phyloP scores from a whole-genome alignment of 2,113 vertebrate genomes.

The Anarrhichthys ocellatus region DNA sequence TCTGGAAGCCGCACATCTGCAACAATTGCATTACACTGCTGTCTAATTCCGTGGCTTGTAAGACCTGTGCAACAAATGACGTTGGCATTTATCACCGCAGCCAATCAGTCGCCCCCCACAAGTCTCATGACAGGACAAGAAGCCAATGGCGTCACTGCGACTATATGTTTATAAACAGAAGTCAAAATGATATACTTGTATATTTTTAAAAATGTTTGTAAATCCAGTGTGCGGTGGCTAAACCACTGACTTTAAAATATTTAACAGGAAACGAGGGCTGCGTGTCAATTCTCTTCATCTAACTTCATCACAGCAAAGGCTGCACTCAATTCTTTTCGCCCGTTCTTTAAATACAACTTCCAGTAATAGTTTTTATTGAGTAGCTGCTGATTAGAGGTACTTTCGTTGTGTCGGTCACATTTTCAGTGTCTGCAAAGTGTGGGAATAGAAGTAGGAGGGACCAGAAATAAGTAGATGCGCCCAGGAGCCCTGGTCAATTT shows the following conservation, averaged over 20 bases:
- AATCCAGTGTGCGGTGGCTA: not conserved
- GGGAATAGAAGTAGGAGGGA: constrained; percentile 56
- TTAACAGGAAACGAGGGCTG: not conserved
- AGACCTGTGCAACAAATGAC: constrained; percentile 80
- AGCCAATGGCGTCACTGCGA: constrained; percentile 51
- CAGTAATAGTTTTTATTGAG: not conserved
- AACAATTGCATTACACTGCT: constrained; percentile 17
- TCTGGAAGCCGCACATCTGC: not conserved
- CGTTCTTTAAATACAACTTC: not conserved
- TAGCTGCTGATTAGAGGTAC: not conserved
- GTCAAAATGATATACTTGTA: not conserved
- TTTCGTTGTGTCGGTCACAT: constrained; percentile 12
- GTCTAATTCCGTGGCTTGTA: constrained; percentile 11
- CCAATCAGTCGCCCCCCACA: constrained; percentile 60
- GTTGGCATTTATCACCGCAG: constrained; percentile 53
- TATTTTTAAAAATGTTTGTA: not conserved
- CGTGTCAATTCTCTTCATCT: not conserved
- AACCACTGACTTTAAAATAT: not conserved
- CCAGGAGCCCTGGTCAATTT: constrained; percentile 60
- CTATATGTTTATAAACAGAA: not conserved
- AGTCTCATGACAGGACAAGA: constrained; percentile 61
- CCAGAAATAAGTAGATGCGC: constrained; percentile 44
- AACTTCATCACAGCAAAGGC: not conserved
- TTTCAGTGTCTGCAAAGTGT: constrained; percentile 30
- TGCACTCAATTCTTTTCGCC: not conserved